phyloP scores from a whole-genome alignment of 35 echinoderm and acorn worm genomes.

The Acanthaster planci region DNA sequence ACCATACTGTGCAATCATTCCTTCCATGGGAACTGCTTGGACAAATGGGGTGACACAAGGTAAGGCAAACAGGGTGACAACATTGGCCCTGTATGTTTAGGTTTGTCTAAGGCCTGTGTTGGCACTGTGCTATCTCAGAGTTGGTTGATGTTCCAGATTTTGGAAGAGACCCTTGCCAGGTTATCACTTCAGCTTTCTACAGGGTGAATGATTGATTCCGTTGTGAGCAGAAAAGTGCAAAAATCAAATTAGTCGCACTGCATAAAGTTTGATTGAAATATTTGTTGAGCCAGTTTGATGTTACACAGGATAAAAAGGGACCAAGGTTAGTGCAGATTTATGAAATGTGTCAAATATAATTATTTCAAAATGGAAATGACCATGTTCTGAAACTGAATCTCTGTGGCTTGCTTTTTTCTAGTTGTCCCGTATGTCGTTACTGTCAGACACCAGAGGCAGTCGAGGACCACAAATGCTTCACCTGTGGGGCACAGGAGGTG shows the following conservation, averaged over 20 bases:
- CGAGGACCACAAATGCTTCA: conserved; percentile 90
- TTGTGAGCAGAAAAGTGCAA: no score
- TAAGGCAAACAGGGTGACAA: neutral
- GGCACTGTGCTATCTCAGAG: neutral
- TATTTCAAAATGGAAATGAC: neutral
- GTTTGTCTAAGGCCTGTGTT: no score
- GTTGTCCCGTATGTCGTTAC: conserved; percentile 95
- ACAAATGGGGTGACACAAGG: conserved; percentile 98
- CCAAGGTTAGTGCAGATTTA: no score
- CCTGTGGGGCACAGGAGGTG: conserved; percentile 94
- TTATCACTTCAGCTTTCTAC: no score
- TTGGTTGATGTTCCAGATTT: neutral
- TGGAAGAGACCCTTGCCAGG: no score
- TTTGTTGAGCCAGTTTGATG: no score
- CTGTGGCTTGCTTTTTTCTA: conserved; percentile 16
- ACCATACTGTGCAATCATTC: conserved; percentile 99
- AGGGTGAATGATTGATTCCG: no score
- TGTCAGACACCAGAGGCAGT: conserved; percentile 90
- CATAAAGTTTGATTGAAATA: no score
- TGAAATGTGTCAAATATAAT: no score
- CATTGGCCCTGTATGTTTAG: neutral
- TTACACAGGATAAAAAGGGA: no score
- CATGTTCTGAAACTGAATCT: neutral
- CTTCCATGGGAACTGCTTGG: conserved; percentile 93
- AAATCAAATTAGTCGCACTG: no score